Base-by-base conservation (phyloP, 1,140 invertebrate species). In the Pinna nobilis region DNA sequence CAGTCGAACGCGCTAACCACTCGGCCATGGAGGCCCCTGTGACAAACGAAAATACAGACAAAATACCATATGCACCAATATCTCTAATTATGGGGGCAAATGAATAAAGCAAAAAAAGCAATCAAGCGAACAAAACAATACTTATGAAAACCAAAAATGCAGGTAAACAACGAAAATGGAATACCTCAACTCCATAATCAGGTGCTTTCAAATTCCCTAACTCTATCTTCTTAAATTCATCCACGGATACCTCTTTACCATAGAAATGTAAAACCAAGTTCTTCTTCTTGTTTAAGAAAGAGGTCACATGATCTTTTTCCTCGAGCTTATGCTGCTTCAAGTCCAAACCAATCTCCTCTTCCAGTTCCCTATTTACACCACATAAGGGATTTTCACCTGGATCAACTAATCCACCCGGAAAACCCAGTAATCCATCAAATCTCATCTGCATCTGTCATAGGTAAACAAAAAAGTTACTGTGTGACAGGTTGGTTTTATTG, bases 371-470 rank as follows among this genome's bases (percentile, higher is more conserved):
- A 61, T 91, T 91, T 15, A 92, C 66, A n/a, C 85, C 90, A 15
- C 83, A 68, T 4, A 90, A 72, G 2, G 87, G 77, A 69, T 87
- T 79, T 81, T 91, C 90, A 18, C 87, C 89, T 3, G 77, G 64
- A 66, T 92, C 90, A 11, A 92, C 84, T 4, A 91, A 57, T 18
- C 92, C 92, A 32, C 92, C 92, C 57, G 91, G 91, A 86, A 92
- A 92, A 6, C 92, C 92, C 37, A 92, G 69, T n/a, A 88, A 84
- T 4, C 92, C 92, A 87, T 92, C 92, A 88, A 92, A 92, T 44
- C 92, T 72, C 81, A 92, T 81, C 74, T 91, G 91, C 91, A 92
- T 92, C 91, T 92, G 79, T 37, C 86, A 82, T 51, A 65, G 33
- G 15, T 61, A 35, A 68, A 11, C 13, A 33, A 55, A 6, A 47